Percentiles rank a stretch among this genome's conserved stretches.
Conservation (phyloP, 2,113 vertebrate genomes). For the Lepisosteus oculatus region DNA sequence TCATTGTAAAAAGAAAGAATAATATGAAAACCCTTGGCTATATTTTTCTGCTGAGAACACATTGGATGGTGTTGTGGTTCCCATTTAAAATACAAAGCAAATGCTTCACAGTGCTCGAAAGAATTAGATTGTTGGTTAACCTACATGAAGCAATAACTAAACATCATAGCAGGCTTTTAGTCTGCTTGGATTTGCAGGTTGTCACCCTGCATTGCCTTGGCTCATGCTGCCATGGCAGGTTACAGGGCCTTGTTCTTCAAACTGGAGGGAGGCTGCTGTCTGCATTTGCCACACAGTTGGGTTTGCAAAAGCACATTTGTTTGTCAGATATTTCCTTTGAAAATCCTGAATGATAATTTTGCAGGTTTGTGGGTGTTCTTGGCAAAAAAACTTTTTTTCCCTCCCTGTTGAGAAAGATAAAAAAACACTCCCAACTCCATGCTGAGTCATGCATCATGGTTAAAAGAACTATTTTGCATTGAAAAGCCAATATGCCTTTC, state of each 20-base stretch:
- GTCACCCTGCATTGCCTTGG: slow-evolving; percentile 27
- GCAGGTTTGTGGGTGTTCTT: slow-evolving; percentile 2
- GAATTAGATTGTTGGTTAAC: not conserved
- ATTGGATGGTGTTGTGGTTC: too few species aligned
- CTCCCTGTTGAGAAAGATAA: not conserved
- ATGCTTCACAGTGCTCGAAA: not conserved
- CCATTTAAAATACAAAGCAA: too few species aligned
- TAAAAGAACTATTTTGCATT: slow-evolving; percentile 35
- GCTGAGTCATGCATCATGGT: slow-evolving; percentile 43
- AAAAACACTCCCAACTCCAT: slow-evolving; percentile 4
- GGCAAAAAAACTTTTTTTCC: not conserved
- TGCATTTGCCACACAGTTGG: too few species aligned
- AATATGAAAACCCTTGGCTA: too few species aligned
- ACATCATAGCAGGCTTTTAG: slow-evolving; percentile 1
- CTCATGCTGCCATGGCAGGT: too few species aligned
- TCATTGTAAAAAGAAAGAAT: too few species aligned
- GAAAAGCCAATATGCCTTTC: slow-evolving; percentile 24
- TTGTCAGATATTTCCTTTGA: not conserved
- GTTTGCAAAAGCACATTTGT: too few species aligned
- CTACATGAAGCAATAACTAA: slow-evolving; percentile 3
- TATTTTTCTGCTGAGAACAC: too few species aligned
- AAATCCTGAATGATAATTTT: not conserved
- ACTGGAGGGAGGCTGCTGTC: too few species aligned
- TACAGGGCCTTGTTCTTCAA: too few species aligned
- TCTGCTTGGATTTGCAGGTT: slow-evolving; percentile 41